These are phyloP conservation scores for Sphyrna mokarran DNA, from an alignment of 2,113 vertebrate species.

Conservation along the genomic window DNA sequence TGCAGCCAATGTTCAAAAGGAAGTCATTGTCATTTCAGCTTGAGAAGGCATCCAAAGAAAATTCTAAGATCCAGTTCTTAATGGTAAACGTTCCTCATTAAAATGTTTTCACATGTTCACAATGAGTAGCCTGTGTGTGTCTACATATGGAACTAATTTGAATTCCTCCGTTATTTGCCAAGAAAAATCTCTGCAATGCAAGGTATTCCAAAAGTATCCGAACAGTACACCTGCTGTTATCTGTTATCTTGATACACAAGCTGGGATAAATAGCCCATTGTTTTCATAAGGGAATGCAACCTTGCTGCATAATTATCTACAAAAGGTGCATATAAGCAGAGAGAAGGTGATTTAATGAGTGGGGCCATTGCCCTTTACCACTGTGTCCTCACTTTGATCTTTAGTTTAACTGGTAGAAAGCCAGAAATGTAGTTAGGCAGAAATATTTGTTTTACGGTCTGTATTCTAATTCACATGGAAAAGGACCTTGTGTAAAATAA, in stretches of 20 bases:
- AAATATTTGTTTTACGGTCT: neutral
- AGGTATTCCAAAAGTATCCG: conserved; percentile 7
- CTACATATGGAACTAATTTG: conserved; percentile 40
- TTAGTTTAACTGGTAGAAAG: neutral
- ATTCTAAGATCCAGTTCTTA: neutral
- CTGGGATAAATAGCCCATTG: neutral
- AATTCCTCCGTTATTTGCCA: conserved; percentile 13
- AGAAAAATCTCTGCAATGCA: neutral
- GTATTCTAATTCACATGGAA: neutral
- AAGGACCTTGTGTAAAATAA: conserved; percentile 6
- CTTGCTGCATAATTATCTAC: neutral
- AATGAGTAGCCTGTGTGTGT: conserved; percentile 27
- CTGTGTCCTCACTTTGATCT: conserved; percentile 3
- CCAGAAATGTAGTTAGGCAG: conserved; percentile 21
- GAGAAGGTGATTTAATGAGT: neutral
- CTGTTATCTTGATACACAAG: neutral
- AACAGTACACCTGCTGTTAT: conserved; percentile 36
- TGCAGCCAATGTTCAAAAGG: neutral
- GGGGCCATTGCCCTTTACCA: neutral
- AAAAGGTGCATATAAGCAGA: no score
- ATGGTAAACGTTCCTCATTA: conserved; percentile 28
- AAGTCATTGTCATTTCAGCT: conserved; percentile 6
- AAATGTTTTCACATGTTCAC: conserved; percentile 43
- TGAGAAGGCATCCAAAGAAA: neutral
- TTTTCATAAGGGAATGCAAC: neutral